Evolutionary conservation across 1,140 invertebrate species (phyloP).

Genomic region (Solenopsis invicta): DNA sequence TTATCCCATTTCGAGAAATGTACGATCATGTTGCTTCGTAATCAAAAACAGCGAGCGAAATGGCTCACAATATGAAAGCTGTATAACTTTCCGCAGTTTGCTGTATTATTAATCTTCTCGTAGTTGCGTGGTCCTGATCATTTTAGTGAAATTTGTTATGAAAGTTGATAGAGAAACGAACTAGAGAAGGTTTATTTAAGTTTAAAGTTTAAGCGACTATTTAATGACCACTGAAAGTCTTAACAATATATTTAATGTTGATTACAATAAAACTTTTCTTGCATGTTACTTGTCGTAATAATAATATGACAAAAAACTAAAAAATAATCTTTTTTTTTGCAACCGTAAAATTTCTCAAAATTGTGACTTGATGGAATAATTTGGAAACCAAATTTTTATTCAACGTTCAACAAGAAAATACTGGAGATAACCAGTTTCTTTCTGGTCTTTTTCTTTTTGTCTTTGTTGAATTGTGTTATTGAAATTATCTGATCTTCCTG

Average conservation of each 20-base stretch:
- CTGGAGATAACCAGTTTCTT: too few species aligned
- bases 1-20: constrained; percentile 55
- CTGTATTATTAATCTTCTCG: constrained; percentile 4
- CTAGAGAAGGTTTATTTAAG: background rate
- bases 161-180: background rate
- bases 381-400: too few species aligned
- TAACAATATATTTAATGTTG: too few species aligned
- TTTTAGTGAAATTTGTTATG: background rate
- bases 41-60: constrained; percentile 21
- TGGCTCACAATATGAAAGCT: constrained; percentile 6
- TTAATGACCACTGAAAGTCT: background rate
- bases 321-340: too few species aligned
- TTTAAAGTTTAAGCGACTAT: background rate
- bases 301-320: too few species aligned
- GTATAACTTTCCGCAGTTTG: background rate
- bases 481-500: background rate
- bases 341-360: too few species aligned
- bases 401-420: too few species aligned
- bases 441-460: too few species aligned
- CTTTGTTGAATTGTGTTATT: background rate
- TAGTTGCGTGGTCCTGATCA: background rate
- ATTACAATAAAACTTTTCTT: too few species aligned
- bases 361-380: too few species aligned
- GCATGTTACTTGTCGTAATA: too few species aligned
- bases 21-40: background rate